Conservation (phyloP, 2,797 vertebrate genomes). For the Enteromius unitaeniatus region DNA sequence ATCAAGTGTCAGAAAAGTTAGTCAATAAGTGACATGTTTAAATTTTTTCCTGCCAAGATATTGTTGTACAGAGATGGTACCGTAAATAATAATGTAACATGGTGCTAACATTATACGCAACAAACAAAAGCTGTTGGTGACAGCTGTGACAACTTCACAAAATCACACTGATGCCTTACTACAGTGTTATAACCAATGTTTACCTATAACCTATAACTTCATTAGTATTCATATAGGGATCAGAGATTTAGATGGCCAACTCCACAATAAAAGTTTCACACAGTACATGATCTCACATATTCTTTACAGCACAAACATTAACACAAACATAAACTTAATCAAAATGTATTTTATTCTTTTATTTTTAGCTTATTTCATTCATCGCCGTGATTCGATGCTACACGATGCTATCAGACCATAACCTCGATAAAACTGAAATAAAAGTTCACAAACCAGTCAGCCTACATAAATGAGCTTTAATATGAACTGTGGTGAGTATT, state of each 20-base stretch:
- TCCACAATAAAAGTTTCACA: background rate
- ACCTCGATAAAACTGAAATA: background rate
- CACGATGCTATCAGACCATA: background rate
- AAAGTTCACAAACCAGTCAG: background rate
- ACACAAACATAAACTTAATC: too few species aligned
- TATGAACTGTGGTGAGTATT: background rate
- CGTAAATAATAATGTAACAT: background rate
- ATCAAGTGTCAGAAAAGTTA: conserved; percentile 23
- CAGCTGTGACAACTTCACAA: background rate
- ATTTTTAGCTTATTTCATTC: background rate
- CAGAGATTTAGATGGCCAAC: background rate
- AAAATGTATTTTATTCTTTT: background rate
- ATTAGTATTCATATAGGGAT: background rate
- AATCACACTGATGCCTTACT: background rate
- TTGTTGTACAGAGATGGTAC: background rate
- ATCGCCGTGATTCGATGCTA: background rate
- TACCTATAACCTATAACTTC: background rate
- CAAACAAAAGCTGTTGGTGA: background rate
- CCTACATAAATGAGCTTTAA: background rate
- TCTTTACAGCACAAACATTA: background rate
- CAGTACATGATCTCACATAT: background rate
- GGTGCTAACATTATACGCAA: background rate
- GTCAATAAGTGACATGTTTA: background rate
- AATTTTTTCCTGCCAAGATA: background rate
- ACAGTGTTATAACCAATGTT: background rate